phyloP scores from a whole-genome alignment of 2,113 vertebrate species.

The Rostratula benghalensis region DNA sequence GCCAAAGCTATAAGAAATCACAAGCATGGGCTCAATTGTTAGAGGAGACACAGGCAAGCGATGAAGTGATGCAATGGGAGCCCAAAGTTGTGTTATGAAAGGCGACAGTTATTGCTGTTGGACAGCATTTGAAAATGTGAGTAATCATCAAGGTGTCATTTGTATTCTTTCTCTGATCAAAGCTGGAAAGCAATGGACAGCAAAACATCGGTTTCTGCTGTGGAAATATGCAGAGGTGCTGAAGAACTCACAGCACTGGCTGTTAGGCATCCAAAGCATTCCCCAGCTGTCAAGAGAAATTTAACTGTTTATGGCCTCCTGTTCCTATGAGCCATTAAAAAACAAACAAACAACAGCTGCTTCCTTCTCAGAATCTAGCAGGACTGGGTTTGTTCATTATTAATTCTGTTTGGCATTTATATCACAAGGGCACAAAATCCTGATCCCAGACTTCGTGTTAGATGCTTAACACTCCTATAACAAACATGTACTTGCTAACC shows the following conservation, averaged over 20 bases:
- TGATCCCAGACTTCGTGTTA: background rate
- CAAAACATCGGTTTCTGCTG: background rate
- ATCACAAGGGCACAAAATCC: background rate
- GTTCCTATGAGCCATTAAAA: background rate
- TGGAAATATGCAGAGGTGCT: background rate
- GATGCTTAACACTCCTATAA: background rate
- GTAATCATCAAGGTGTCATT: constrained; percentile 63
- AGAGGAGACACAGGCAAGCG: background rate
- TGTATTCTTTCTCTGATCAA: background rate
- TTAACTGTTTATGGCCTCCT: constrained; percentile 42
- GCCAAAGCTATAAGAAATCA: background rate
- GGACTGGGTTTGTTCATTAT: background rate
- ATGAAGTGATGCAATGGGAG: background rate
- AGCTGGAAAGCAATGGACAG: background rate
- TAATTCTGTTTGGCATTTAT: background rate
- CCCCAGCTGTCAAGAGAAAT: constrained; percentile 34
- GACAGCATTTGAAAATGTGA: constrained; percentile 59
- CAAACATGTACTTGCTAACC: background rate
- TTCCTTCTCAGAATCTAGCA: background rate
- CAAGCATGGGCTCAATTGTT: background rate
- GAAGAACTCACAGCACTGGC: background rate
- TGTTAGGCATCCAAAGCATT: background rate
- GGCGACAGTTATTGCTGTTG: constrained; percentile 30
- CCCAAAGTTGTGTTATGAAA: background rate
- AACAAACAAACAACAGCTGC: constrained; percentile 49